Evolutionary conservation across 1,140 invertebrate genomes (phyloP).

Genomic region (Zaprionus tsacasi): DNA sequence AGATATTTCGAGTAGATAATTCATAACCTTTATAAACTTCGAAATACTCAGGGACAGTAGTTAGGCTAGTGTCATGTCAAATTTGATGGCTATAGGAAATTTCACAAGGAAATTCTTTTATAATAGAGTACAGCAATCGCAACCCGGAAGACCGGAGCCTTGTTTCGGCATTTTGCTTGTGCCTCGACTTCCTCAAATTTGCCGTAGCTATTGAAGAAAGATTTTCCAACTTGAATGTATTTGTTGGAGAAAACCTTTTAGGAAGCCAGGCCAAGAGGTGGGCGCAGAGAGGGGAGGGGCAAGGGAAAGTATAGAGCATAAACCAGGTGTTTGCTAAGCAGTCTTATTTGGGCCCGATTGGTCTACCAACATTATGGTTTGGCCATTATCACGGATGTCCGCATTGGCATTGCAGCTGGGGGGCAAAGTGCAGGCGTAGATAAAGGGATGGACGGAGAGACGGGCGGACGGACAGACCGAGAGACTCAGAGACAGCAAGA

Average conservation of each 20-base stretch:
- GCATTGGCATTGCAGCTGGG: neutral
- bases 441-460: neutral
- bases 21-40: too few species aligned
- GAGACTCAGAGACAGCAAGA: too few species aligned
- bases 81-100: neutral
- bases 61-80: neutral
- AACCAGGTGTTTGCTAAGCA: slow-evolving; percentile 1
- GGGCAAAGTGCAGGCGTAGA: neutral
- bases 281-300: neutral
- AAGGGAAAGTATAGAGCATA: neutral
- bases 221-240: slow-evolving; percentile 2
- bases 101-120: neutral
- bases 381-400: slow-evolving; percentile 4
- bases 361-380: neutral
- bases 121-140: neutral
- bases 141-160: too few species aligned
- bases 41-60: too few species aligned
- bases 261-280: neutral
- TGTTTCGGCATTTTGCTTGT: neutral
- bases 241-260: slow-evolving; percentile 1
- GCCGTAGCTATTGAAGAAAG: too few species aligned
- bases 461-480: neutral
- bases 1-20: too few species aligned
- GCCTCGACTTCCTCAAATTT: neutral
- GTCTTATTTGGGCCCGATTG: neutral